Evolutionary conservation across 2,888 invertebrate species (phyloP), one percentile per base, ranked within the genome.

Genomic region (Ceramica pisi): DNA sequence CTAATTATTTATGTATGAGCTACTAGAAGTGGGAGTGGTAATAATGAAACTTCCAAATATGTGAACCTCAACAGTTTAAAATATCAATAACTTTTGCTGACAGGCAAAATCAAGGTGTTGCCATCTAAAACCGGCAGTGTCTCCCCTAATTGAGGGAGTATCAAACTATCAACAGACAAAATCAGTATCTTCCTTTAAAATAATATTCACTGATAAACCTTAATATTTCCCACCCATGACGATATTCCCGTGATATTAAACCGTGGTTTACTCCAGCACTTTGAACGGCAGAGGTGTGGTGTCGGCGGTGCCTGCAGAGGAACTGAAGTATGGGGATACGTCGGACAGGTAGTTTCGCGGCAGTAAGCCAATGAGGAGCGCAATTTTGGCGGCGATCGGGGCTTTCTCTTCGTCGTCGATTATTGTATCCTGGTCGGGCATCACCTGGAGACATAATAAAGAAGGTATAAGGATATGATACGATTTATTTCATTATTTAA

Each of bases 391-490:
- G 2, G 97, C 96, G 66, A 97, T 95, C 4, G 97, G 95, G 0
- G 96, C 92, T 75, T 97, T 96, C 65, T 95, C 93, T 81, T 94
- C 93, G 14, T 93, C 94, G 73, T 94, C 94, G 46, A 96, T 91
- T 76, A 96, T 96, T 51, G 94, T 95, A 75, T 97, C 97, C 80
- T 97, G 97, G 91, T 98, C 98, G 12, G 98, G 98, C 97, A 98
- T 98, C 93, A 98, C 97, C 97, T 97, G 88, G 10, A 82, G 66
- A 2, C 6, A 51, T 31, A 51, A 55, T 31, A 0, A 41, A 26
- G 3, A 3, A 21, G 14, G 0, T 44, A 1, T 62, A 31, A 31
- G 6, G 46, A 71, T 19, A 5, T 71, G 10, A 12, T 12, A 50
- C 12, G 4, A 12, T 41, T 12, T 12, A 38, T 31, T 31, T 31